These are phyloP conservation scores for Scaptomyza tumidula DNA, from an alignment of 2,888 invertebrate genomes.

Conservation along the genomic window DNA sequence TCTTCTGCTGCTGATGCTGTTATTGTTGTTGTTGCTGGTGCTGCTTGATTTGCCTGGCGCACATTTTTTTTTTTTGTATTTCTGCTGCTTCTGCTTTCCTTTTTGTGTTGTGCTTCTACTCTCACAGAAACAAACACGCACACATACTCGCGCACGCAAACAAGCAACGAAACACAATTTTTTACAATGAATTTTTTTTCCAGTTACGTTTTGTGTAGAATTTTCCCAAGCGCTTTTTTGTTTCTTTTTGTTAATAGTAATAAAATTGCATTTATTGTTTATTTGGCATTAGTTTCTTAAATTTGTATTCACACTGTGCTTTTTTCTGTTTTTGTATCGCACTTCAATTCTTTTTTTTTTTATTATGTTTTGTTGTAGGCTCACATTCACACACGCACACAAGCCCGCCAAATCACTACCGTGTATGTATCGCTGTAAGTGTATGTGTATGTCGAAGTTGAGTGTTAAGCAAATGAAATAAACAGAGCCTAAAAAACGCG, in stretches of 20 bases:
- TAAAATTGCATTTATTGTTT: slow-evolving; percentile 46
- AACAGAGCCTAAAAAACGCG: slow-evolving; percentile 65
- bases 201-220: slow-evolving; percentile 52
- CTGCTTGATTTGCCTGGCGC: slow-evolving; percentile 57
- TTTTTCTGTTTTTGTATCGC: slow-evolving; percentile 45
- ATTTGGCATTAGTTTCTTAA: slow-evolving; percentile 38
- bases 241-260: slow-evolving; percentile 21
- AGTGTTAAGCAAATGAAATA: slow-evolving; percentile 61
- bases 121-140: slow-evolving; percentile 39
- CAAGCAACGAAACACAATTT: slow-evolving; percentile 56
- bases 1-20: slow-evolving; percentile 50
- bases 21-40: slow-evolving; percentile 11
- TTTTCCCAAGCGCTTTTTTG: slow-evolving; percentile 35
- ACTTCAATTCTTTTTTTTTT: slow-evolving; percentile 46
- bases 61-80: slow-evolving; percentile 72
- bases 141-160: slow-evolving; percentile 39
- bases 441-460: slow-evolving; percentile 55
- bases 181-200: slow-evolving; percentile 57
- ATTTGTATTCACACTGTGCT: slow-evolving; percentile 35
- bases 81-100: slow-evolving; percentile 65
- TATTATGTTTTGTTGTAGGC: slow-evolving; percentile 64
- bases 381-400: slow-evolving; percentile 68
- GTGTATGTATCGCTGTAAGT: slow-evolving; percentile 61
- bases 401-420: slow-evolving; percentile 77
- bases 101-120: slow-evolving; percentile 59